These are phyloP conservation scores for Drosophila eohydei DNA, from an alignment of 2,888 invertebrate genomes.

Conservation along the genomic window DNA sequence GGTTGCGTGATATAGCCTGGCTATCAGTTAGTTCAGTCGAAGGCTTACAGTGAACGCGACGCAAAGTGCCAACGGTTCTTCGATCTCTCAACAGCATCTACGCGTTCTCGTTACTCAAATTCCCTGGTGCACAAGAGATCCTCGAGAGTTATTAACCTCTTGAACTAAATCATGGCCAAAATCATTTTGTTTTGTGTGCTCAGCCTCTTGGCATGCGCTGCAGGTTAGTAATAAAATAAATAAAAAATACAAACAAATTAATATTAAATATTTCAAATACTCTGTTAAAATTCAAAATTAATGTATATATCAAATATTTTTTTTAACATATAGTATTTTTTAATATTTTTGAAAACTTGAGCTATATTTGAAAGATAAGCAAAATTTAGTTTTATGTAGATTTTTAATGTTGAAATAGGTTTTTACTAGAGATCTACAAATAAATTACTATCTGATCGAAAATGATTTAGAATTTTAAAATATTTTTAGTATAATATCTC, in stretches of 20 bases:
- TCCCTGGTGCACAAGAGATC: slow-evolving; percentile 33
- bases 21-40: slow-evolving; percentile 72
- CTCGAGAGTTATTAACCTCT: slow-evolving; percentile 40
- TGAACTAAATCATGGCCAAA: slow-evolving; percentile 75
- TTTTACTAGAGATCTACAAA: neutral
- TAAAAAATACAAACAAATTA: neutral
- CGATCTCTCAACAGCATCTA: slow-evolving; percentile 45
- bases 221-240: slow-evolving; percentile 73
- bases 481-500: neutral
- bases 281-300: neutral
- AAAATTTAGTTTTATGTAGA: neutral
- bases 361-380: neutral
- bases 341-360: neutral
- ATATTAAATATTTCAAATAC: neutral
- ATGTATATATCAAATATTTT: neutral
- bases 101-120: slow-evolving; percentile 50
- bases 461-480: neutral
- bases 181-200: slow-evolving; percentile 78
- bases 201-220: slow-evolving; percentile 78
- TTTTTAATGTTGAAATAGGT: neutral
- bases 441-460: neutral
- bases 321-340: neutral
- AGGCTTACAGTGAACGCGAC: slow-evolving; percentile 80
- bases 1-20: slow-evolving; percentile 67
- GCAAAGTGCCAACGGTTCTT: slow-evolving; percentile 69